Percentiles rank a stretch among this genome's conserved stretches.
phyloP scores from a whole-genome alignment of 2,888 invertebrate species.

The Calameuta idolon region DNA sequence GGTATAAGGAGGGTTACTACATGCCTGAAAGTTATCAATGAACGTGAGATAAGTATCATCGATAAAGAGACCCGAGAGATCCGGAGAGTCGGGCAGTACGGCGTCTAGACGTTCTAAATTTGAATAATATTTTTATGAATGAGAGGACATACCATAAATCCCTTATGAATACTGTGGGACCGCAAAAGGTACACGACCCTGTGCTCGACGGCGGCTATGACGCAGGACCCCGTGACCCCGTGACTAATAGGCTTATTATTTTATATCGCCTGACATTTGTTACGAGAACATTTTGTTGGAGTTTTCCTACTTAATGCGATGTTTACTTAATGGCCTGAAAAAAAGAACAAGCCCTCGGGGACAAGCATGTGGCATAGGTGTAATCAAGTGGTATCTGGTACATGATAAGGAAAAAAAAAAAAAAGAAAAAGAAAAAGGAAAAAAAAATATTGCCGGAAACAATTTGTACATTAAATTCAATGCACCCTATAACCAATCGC shows the following conservation, averaged over 20 bases:
- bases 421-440: neutral
- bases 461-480: neutral
- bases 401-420: neutral
- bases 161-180: slow-evolving; percentile 52
- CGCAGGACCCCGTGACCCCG: slow-evolving; percentile 38
- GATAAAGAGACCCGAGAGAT: slow-evolving; percentile 24
- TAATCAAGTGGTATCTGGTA: neutral
- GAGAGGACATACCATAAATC: slow-evolving; percentile 64
- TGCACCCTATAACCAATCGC: neutral
- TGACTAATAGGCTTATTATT: slow-evolving; percentile 66
- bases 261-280: slow-evolving; percentile 63
- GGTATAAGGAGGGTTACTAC: neutral
- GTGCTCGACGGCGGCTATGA: neutral
- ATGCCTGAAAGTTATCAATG: slow-evolving; percentile 41
- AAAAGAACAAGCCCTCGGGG: slow-evolving; percentile 22
- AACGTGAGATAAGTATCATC: slow-evolving; percentile 43
- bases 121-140: slow-evolving; percentile 67
- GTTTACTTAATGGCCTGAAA: slow-evolving; percentile 49
- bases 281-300: slow-evolving; percentile 37
- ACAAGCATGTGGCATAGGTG: neutral
- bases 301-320: slow-evolving; percentile 43
- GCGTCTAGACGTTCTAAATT: slow-evolving; percentile 65
- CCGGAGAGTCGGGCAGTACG: slow-evolving; percentile 15
- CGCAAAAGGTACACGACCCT: slow-evolving; percentile 11
- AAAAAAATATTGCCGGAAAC: neutral